Evolutionary conservation across 1,140 invertebrate genomes (phyloP).

Genomic region (Lepidurus arcticus): DNA sequence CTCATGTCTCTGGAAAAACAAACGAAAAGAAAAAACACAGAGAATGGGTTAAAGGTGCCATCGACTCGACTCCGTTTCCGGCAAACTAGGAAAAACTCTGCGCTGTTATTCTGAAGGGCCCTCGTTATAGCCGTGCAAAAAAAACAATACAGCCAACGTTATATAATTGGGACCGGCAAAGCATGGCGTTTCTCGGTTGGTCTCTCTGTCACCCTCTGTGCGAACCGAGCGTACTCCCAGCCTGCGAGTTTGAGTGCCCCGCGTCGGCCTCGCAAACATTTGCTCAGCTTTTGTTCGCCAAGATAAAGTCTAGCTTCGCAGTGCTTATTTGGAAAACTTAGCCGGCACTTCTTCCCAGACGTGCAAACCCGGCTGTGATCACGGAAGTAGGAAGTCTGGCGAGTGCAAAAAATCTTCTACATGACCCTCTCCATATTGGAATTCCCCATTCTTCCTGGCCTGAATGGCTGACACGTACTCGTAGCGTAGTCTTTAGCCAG

Average conservation of each 20-base stretch:
- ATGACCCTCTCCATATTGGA: background rate
- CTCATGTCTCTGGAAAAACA: slow-evolving; percentile 71
- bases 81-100: background rate
- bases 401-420: background rate
- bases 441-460: background rate
- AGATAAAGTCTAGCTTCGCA: slow-evolving; percentile 15
- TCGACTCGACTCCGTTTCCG: background rate
- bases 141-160: background rate
- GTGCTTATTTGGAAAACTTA: slow-evolving; percentile 15
- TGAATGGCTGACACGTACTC: too few species aligned
- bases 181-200: background rate
- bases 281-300: background rate
- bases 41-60: slow-evolving; percentile 9
- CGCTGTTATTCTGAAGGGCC: background rate
- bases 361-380: background rate
- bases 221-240: background rate
- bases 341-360: slow-evolving; percentile 13
- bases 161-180: background rate
- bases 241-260: background rate
- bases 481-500: too few species aligned
- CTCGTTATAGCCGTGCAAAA: background rate
- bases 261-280: slow-evolving; percentile 8
- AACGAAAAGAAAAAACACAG: slow-evolving; percentile 11
- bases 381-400: background rate
- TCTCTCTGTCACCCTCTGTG: background rate